Percentiles rank a stretch among this genome's conserved stretches.
These are phyloP conservation scores for Cryptus viduatorius DNA, from an alignment of 2,888 invertebrate genomes.

Conservation along the genomic window DNA sequence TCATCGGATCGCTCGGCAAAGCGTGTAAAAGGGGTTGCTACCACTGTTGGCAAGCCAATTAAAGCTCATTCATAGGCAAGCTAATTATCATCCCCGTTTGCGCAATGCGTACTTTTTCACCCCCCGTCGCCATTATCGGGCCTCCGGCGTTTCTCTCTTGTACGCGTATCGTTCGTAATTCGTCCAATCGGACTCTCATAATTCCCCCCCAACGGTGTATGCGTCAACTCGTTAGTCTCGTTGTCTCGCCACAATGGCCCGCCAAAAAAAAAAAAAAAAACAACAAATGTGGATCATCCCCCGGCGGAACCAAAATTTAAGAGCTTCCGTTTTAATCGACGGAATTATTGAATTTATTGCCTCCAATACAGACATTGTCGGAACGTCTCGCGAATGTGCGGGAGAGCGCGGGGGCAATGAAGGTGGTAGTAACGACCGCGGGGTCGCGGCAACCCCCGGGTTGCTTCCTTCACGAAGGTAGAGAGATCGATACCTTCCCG, in stretches of 20 bases:
- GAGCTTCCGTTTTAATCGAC: slow-evolving; percentile 17
- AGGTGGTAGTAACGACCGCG: slow-evolving; percentile 66
- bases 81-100: slow-evolving; percentile 79
- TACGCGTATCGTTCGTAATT: slow-evolving; percentile 77
- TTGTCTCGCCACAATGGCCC: slow-evolving; percentile 81
- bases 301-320: slow-evolving; percentile 63
- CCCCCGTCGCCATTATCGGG: slow-evolving; percentile 56
- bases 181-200: slow-evolving; percentile 76
- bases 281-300: slow-evolving; percentile 64
- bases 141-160: slow-evolving; percentile 39
- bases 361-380: background rate
- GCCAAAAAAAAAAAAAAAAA: slow-evolving; percentile 70
- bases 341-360: slow-evolving; percentile 31
- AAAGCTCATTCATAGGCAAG: slow-evolving; percentile 81
- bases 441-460: slow-evolving; percentile 55
- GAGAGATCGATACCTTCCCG: slow-evolving; percentile 59
- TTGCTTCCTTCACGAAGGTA: slow-evolving; percentile 33
- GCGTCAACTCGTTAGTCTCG: slow-evolving; percentile 78
- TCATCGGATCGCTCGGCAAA: slow-evolving; percentile 68
- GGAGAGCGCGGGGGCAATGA: slow-evolving; percentile 47
- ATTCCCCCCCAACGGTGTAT: background rate
- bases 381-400: background rate
- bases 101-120: slow-evolving; percentile 32
- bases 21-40: slow-evolving; percentile 48
- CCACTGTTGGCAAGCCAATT: slow-evolving; percentile 76